phyloP scores from a whole-genome alignment of 2,797 vertebrate species.

The Mycteria americana region DNA sequence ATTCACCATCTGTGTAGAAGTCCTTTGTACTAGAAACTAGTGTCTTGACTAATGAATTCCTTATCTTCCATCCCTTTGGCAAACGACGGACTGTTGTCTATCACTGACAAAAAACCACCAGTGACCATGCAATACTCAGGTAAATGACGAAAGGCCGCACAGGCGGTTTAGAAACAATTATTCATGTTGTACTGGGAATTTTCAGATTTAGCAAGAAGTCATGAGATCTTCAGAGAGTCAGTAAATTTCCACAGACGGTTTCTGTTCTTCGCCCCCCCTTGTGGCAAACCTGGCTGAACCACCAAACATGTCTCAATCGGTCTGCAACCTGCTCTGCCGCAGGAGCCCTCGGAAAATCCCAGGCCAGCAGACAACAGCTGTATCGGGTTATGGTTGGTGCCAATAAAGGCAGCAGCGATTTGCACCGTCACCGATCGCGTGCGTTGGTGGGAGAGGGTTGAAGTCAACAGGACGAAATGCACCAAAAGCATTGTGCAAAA shows the following conservation, averaged over 20 bases:
- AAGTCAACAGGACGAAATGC: background rate
- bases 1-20: background rate
- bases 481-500: background rate
- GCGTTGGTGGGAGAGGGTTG: background rate
- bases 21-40: background rate
- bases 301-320: conserved; percentile 54
- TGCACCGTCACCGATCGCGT: background rate
- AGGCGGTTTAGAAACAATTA: background rate
- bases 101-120: background rate
- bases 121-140: background rate
- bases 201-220: conserved; percentile 44
- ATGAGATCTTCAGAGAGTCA: conserved; percentile 16
- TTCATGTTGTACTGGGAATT: background rate
- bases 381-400: background rate
- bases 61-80: background rate
- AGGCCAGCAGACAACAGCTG: background rate
- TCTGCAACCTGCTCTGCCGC: background rate
- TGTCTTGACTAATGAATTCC: background rate
- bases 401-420: background rate
- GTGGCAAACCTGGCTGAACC: conserved; percentile 51
- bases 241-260: conserved; percentile 66
- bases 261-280: conserved; percentile 44
- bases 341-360: conserved; percentile 7
- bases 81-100: background rate
- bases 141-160: background rate